Evolutionary conservation across 2,888 invertebrate genomes (phyloP), one percentile per base, ranked within the genome.

Genomic region (Metallyticus violacea): DNA sequence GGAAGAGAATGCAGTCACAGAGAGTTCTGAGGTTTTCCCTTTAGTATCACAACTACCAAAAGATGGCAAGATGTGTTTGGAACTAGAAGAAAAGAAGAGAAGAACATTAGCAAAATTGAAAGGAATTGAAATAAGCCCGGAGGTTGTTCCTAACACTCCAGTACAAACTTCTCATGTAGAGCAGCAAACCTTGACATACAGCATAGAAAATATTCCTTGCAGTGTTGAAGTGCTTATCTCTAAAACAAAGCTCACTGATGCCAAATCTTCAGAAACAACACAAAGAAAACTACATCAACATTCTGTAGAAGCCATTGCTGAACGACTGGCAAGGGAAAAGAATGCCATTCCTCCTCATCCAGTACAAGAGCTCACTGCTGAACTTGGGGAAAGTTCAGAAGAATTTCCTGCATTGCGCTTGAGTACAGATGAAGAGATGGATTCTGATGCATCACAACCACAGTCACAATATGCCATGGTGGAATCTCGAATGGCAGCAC

Each of bases 21-120:
- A 62, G 40, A 22, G 3, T 62, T 4, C 40, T 62, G 15, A 62
- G 9, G 2, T 62, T 9, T 15, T 22, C 9, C 40, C 40, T 62
- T 62, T 22, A 62, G 40, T n/a, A 40, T 83, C 28, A 29, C 29
- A 9, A 15, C 26, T 2, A 9, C n/a, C 76, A 28, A 77, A 79
- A n/a, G 85, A 85, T 26, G 77, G 22, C 28, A 28, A 28, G 29
- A 30, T 87, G 62, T 26, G 26, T 25, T 77, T 26, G 3, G 79
- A 85, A 77, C 81, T 86, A 26, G 80, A 81, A 77, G 87, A 87
- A 26, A 87, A 87, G 81, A 79, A 80, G n/a, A 40, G 26, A 29
- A 30, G 85, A 7, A 87, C 29, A 15, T 9, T 87, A 7, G 85
- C 82, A 25, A 85, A 76, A 79, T 83, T 85, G 76, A 85, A 83